Evolutionary conservation across 2,888 invertebrate species (phyloP).

Genomic region (Exephanes ischioxanthus): DNA sequence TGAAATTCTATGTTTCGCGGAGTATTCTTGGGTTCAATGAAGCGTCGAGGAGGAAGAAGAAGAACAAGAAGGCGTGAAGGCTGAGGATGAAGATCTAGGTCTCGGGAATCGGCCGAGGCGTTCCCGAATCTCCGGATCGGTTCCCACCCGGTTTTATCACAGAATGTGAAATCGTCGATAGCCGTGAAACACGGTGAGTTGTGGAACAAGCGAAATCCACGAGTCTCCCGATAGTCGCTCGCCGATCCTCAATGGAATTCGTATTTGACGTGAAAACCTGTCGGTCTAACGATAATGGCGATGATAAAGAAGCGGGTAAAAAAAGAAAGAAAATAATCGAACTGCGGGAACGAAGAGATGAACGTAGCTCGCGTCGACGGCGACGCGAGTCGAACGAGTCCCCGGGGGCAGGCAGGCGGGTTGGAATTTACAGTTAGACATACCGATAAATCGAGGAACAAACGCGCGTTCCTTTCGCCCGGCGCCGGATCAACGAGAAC

Average conservation of each 20-base stretch:
- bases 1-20: conserved; percentile 14
- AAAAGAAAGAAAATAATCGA: conserved; percentile 10
- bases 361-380: conserved; percentile 30
- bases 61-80: background rate
- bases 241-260: conserved; percentile 48
- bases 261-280: conserved; percentile 56
- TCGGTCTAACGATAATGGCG: conserved; percentile 31
- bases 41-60: conserved; percentile 7
- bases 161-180: conserved; percentile 59
- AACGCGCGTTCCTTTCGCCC: conserved; percentile 75
- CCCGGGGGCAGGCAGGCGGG: conserved; percentile 23
- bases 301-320: background rate
- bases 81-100: conserved; percentile 13
- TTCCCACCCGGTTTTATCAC: background rate
- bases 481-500: conserved; percentile 69
- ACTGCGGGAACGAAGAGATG: conserved; percentile 26
- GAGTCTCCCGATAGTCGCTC: conserved; percentile 13
- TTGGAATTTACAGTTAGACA: conserved; percentile 76
- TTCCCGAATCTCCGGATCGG: conserved; percentile 25
- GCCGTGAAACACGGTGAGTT: background rate
- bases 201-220: background rate
- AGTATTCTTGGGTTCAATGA: conserved; percentile 12
- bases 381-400: conserved; percentile 34
- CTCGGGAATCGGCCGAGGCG: conserved; percentile 6
- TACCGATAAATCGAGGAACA: conserved; percentile 69